phyloP scores from a whole-genome alignment of 1,140 invertebrate genomes.

The Psilanteris sp. region DNA sequence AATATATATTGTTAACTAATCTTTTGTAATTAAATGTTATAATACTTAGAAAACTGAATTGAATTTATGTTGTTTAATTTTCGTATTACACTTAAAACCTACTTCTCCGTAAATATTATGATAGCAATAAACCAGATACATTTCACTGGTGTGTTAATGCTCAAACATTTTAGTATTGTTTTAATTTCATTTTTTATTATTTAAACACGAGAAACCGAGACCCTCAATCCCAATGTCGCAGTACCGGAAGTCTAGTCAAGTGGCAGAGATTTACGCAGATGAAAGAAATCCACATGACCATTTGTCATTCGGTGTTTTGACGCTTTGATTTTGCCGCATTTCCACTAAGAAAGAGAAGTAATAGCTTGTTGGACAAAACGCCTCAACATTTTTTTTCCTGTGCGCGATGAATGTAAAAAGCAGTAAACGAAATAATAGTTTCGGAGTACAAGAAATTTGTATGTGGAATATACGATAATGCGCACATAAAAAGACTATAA shows the following conservation, averaged over 20 bases:
- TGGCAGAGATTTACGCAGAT: conserved; percentile 52
- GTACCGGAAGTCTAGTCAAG: conserved; percentile 69
- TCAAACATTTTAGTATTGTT: conserved; percentile 24
- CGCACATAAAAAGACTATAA: conserved; percentile 37
- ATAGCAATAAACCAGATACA: conserved; percentile 23
- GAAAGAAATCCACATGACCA: conserved; percentile 67
- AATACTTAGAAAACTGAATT: too few relatives aligned
- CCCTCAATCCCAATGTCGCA: conserved; percentile 8
- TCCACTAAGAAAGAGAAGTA: conserved; percentile 57
- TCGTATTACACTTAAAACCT: conserved; percentile 1
- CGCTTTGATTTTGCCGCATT: conserved; percentile 63
- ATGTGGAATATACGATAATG: conserved; percentile 23
- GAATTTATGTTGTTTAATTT: not conserved
- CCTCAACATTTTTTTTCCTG: conserved; percentile 43
- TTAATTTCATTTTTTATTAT: conserved; percentile 43
- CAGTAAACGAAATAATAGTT: conserved; percentile 37
- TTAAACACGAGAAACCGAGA: conserved; percentile 29
- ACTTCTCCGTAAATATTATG: conserved; percentile 28
- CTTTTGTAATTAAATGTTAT: too few relatives aligned
- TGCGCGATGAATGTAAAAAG: conserved; percentile 41
- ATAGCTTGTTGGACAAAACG: conserved; percentile 62
- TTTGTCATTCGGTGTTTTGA: conserved; percentile 71
- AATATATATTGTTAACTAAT: too few relatives aligned
- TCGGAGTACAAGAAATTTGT: conserved; percentile 30
- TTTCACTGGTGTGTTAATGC: not conserved